Percentiles rank a stretch among this genome's conserved stretches.
Evolutionary conservation across 1,140 invertebrate species (phyloP).

Genomic region (Dendrolimus kikuchii): DNA sequence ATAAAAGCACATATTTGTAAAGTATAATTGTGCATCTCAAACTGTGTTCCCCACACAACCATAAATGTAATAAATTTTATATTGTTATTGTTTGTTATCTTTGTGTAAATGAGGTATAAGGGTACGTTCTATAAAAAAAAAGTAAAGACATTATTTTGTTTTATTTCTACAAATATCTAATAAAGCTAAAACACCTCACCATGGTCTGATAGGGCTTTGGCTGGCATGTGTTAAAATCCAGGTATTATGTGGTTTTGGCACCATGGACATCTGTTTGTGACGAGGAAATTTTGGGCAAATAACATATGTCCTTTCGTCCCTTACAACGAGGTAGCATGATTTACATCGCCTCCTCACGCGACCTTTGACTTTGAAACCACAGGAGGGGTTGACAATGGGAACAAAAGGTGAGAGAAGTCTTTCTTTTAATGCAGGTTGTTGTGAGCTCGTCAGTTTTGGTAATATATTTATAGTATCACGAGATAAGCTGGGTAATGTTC

Average conservation of each 20-base stretch:
- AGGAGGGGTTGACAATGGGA: conserved; percentile 34
- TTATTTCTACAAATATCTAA: too few relatives aligned
- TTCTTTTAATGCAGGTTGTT: conserved; percentile 25
- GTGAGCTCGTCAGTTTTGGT: conserved; percentile 27
- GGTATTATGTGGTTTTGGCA: conserved; percentile 75
- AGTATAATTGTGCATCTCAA: too few relatives aligned
- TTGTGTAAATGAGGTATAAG: too few relatives aligned
- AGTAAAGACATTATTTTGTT: too few relatives aligned
- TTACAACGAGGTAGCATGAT: conserved; percentile 81
- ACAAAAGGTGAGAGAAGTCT: conserved; percentile 30
- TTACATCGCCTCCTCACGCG: conserved; percentile 75
- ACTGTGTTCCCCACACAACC: too few relatives aligned
- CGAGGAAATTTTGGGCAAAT: conserved; percentile 82
- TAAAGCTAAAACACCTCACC: conserved; percentile 42
- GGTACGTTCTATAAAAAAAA: too few relatives aligned
- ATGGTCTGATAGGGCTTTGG: conserved; percentile 75
- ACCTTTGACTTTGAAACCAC: conserved; percentile 56
- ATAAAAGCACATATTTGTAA: too few relatives aligned
- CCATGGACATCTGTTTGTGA: conserved; percentile 85
- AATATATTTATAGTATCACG: conserved; percentile 7
- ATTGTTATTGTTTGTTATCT: too few relatives aligned
- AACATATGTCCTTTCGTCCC: conserved; percentile 79
- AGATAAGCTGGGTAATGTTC: conserved; percentile 18
- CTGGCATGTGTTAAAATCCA: conserved; percentile 83
- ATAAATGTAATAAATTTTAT: too few relatives aligned